Evolutionary conservation across 2,113 vertebrate genomes (phyloP).

Genomic region (Sphyrna mokarran): DNA sequence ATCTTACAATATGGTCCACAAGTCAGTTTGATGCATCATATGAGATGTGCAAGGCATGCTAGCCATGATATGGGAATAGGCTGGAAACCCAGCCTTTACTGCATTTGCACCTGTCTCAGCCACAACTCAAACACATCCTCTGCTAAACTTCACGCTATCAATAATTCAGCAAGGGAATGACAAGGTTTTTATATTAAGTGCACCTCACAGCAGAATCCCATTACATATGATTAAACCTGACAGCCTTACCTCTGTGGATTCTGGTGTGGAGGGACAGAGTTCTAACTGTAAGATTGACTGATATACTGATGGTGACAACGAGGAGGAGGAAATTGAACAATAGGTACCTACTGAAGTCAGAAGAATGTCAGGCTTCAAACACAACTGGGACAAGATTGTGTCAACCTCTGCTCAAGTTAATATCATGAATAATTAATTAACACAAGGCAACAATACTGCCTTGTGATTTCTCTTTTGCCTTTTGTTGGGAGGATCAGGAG

Average conservation of each 20-base stretch:
- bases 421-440: constrained; percentile 6
- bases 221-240: neutral
- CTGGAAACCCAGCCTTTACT: neutral
- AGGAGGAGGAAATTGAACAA: neutral
- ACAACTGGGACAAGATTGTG: neutral
- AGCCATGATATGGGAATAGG: neutral
- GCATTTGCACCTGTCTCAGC: neutral
- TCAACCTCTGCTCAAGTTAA: neutral
- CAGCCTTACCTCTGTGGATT: neutral
- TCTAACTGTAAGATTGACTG: neutral
- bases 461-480: neutral
- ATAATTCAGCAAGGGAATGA: neutral
- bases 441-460: neutral
- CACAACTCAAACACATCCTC: neutral
- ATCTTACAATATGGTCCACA: neutral
- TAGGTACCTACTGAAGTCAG: neutral
- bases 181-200: neutral
- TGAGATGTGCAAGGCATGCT: neutral
- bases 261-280: neutral
- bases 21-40: neutral
- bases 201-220: neutral
- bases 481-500: neutral
- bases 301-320: neutral
- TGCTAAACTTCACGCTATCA: neutral
- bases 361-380: neutral